Percentiles rank a stretch among this genome's conserved stretches.
Conservation (phyloP, 2,888 invertebrate genomes). For the Podabrus alpinus region DNA sequence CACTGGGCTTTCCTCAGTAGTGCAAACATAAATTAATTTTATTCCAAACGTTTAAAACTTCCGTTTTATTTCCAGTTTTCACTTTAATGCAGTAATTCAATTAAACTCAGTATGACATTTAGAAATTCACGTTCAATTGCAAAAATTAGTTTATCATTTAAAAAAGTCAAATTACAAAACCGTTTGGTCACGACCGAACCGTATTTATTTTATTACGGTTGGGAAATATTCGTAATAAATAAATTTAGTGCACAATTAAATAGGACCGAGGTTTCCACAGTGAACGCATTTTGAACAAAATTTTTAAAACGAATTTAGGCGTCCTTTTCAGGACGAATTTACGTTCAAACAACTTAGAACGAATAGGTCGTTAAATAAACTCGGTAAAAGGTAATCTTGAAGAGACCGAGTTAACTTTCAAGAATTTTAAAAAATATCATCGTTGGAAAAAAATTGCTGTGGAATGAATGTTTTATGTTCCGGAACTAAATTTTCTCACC, state of each 20-base stretch:
- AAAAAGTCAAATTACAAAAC: background rate
- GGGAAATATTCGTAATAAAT: background rate
- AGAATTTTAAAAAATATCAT: background rate
- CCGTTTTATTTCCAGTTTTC: background rate
- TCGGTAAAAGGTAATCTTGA: too few species aligned
- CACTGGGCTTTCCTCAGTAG: too few species aligned
- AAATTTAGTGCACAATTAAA: background rate
- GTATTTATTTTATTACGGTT: background rate
- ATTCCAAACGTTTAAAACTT: background rate
- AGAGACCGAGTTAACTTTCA: background rate
- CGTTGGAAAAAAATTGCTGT: background rate
- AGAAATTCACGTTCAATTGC: background rate
- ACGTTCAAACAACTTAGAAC: too few species aligned
- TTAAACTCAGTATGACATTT: background rate
- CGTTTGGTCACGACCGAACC: background rate
- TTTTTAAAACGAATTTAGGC: too few species aligned
- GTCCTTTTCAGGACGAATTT: too few species aligned
- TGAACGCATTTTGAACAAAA: too few species aligned
- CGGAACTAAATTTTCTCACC: background rate
- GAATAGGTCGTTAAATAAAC: too few species aligned
- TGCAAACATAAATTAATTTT: background rate
- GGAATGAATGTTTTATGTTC: background rate
- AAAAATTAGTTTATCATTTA: background rate
- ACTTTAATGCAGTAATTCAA: background rate
- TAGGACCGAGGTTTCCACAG: background rate